phyloP scores from a whole-genome alignment of 2,888 invertebrate species.

The Coelinius sp. region DNA sequence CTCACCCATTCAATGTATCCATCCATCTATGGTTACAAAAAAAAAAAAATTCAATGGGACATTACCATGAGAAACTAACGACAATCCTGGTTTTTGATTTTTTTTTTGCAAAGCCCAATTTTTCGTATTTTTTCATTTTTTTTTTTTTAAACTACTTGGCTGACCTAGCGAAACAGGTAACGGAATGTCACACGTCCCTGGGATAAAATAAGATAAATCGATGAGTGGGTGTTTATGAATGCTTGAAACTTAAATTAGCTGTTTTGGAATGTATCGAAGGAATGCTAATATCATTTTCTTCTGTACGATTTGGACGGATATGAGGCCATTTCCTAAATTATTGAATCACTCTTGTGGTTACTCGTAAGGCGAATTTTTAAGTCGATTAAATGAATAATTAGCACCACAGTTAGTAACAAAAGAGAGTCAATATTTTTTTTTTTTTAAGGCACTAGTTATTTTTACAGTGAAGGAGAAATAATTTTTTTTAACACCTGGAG shows the following conservation, averaged over 20 bases:
- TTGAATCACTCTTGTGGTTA: constrained; percentile 42
- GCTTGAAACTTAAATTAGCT: not conserved
- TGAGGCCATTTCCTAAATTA: constrained; percentile 39
- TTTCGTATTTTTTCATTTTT: not conserved
- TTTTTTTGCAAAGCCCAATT: constrained; percentile 3
- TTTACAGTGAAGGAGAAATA: constrained; percentile 56
- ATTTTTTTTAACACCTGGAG: constrained; percentile 52
- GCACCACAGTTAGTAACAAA: not conserved
- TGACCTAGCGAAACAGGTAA: not conserved
- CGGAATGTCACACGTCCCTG: not conserved
- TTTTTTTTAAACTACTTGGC: constrained; percentile 1
- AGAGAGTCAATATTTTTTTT: too few relatives aligned
- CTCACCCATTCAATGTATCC: constrained; percentile 44
- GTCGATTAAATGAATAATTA: not conserved
- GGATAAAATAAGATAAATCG: not conserved
- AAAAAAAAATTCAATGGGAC: constrained; percentile 47
- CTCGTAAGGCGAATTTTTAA: constrained; percentile 43
- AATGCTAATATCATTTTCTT: constrained; percentile 37
- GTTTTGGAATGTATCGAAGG: constrained; percentile 45
- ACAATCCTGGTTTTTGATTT: constrained; percentile 2
- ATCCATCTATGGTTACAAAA: constrained; percentile 43
- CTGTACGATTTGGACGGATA: constrained; percentile 44
- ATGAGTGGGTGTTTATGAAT: constrained; percentile 2
- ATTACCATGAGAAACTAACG: constrained; percentile 51
- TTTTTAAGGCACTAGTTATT: too few relatives aligned